Percentiles rank a stretch among this genome's conserved stretches.
Evolutionary conservation across 2,888 invertebrate genomes (phyloP).

Genomic region (Timema cristinae): DNA sequence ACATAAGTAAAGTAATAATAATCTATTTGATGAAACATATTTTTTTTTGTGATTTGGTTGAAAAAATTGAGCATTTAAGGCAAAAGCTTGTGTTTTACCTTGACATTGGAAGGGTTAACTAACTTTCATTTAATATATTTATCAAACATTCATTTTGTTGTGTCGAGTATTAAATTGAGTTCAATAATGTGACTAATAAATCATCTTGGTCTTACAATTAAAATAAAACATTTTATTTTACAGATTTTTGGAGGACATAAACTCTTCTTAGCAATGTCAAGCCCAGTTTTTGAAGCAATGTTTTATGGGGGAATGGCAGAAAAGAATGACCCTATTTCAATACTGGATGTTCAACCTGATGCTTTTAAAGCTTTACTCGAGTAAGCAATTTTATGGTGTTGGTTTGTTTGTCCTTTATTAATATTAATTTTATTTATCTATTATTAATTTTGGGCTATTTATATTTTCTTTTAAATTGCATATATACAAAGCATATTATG

Average conservation of each 20-base stretch:
- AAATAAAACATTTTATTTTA: conserved; percentile 19
- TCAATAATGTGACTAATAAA: background rate
- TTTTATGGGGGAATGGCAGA: conserved; percentile 81
- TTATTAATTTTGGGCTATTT: too few relatives aligned
- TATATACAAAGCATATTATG: too few relatives aligned
- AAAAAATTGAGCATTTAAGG: too few relatives aligned
- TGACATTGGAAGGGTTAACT: too few relatives aligned
- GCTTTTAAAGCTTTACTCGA: conserved; percentile 78
- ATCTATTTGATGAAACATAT: too few relatives aligned
- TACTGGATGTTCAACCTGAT: conserved; percentile 80
- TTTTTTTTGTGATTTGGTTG: too few relatives aligned
- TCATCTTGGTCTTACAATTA: background rate
- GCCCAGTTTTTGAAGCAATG: conserved; percentile 86
- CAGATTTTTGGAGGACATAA: conserved; percentile 72
- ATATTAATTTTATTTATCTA: background rate
- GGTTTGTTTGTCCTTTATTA: background rate
- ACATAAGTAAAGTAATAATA: too few relatives aligned
- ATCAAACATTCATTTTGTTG: too few relatives aligned
- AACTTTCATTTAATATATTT: too few relatives aligned
- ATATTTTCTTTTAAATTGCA: too few relatives aligned
- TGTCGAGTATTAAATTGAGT: too few relatives aligned
- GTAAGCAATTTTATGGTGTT: conserved; percentile 45
- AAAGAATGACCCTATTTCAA: conserved; percentile 68
- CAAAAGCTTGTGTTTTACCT: too few relatives aligned
- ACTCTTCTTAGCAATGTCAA: conserved; percentile 77